phyloP scores from a whole-genome alignment of 2,797 vertebrate genomes.

The Betta splendens region DNA sequence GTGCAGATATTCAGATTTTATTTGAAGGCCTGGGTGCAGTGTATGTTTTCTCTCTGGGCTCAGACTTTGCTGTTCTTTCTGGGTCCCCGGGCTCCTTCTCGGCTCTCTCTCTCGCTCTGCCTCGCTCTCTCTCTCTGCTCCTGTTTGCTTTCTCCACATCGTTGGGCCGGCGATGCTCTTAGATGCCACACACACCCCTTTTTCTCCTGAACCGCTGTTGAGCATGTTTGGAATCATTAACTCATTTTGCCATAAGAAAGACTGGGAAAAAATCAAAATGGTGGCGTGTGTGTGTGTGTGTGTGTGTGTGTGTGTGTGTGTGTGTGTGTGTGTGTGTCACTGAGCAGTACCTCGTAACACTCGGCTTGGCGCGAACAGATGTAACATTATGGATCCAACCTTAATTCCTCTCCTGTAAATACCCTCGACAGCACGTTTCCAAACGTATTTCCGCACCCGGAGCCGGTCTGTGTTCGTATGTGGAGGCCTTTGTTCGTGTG shows the following conservation, averaged over 20 bases:
- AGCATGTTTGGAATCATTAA: conserved; percentile 49
- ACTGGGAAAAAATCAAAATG: background rate
- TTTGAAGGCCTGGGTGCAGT: conserved; percentile 23
- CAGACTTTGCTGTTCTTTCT: conserved; percentile 31
- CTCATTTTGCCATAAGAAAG: conserved; percentile 29
- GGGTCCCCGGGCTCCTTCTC: conserved; percentile 25
- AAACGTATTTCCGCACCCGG: conserved; percentile 38
- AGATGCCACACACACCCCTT: conserved; percentile 20
- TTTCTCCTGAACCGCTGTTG: conserved; percentile 18
- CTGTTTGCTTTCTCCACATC: conserved; percentile 59
- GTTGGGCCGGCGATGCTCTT: conserved; percentile 33
- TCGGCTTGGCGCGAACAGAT: conserved; percentile 13
- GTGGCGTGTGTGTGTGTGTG: conserved; percentile 11
- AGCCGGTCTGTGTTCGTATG: conserved; percentile 7
- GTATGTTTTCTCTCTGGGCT: conserved; percentile 51
- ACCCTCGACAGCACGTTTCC: conserved; percentile 28
- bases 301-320: too few species aligned
- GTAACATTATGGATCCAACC: conserved; percentile 13
- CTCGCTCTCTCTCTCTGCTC: conserved; percentile 24
- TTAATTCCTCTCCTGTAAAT: conserved; percentile 25
- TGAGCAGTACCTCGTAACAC: conserved; percentile 16
- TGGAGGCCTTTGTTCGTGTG: conserved; percentile 48
- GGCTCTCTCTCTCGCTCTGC: conserved; percentile 38
- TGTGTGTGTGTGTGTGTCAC: too few species aligned
- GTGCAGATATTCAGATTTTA: conserved; percentile 46